Base-by-base conservation (phyloP, 1,140 invertebrate genomes). In the Formica exsecta region DNA sequence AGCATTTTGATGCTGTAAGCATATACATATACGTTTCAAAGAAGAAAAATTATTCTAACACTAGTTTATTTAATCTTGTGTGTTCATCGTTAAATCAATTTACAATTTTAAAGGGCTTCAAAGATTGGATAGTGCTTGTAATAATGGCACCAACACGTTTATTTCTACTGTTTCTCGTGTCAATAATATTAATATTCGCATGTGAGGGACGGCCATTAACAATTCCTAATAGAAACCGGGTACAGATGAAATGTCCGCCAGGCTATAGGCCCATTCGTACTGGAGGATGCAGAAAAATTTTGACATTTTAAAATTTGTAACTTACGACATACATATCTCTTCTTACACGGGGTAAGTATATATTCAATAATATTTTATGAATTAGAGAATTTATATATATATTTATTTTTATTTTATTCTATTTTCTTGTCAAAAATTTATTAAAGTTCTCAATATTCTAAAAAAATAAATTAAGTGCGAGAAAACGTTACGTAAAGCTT, bases 121-220 rank as follows among this genome's bases (percentile, higher is more conserved):
- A 13, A 83, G 54, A 59, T 41, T 3, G 22, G 38, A 73, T n/a
- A 76, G 71, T n/a, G 3, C 48, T 48, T 6, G 22, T n/a, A 54
- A 32, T 44, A 48, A 89, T 90, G 89, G 61, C 71, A n/a, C 87
- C 77, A 3, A 9, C 65, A 9, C 85, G 77, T 41, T 59, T 86
- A 2, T 13, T 89, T 11, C 57, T 90, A 11, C 44, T 77, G 8
- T 44, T 64, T 59, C n/a, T 90, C 19, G 11, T 32, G 38, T 73
- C 54, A 19, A 44, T 83, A 54, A 83, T 83, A 57, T 61, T 83
- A 32, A 6, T 61, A 83, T 74, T 41, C 0, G 25, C 38, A 0
- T 41, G 11, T 0, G 66, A 68, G 36, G 70, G 65, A 7, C 44
- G 3, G 16, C 87, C 87, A 2, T 2, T 90, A 13, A 77, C 70